phyloP scores from a whole-genome alignment of 2,113 vertebrate genomes.

The Chunga burmeisteri region DNA sequence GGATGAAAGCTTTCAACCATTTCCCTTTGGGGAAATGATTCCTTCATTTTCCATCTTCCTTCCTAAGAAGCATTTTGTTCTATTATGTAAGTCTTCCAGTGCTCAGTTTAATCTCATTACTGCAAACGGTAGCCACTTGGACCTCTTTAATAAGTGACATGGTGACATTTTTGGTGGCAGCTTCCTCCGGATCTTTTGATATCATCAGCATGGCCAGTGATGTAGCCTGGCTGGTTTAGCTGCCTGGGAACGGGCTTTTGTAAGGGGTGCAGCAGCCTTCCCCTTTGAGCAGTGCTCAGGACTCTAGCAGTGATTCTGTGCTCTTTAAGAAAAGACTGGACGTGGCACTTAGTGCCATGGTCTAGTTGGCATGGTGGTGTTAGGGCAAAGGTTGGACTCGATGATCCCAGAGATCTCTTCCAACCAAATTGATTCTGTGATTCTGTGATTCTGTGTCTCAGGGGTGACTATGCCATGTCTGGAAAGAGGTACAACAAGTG shows the following conservation, averaged over 20 bases:
- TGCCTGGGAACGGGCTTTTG: background rate
- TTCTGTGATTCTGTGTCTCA: background rate
- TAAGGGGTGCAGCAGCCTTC: background rate
- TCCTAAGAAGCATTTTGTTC: background rate
- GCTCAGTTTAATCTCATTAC: background rate
- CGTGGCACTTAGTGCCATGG: no score
- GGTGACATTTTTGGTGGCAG: background rate
- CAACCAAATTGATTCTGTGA: no score
- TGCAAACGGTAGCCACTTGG: background rate
- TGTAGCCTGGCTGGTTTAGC: background rate
- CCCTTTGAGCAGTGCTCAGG: background rate
- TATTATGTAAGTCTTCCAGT: background rate
- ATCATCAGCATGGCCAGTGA: fast-evolving
- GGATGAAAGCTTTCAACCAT: background rate
- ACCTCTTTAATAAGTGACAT: background rate
- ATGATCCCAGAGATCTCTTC: no score
- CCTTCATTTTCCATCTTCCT: background rate
- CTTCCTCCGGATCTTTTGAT: background rate
- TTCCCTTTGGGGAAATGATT: background rate
- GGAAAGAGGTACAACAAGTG: background rate
- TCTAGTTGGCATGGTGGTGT: no score
- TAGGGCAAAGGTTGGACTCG: no score
- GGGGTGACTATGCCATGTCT: background rate
- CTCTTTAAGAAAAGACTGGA: no score
- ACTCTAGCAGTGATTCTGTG: background rate